Evolutionary conservation across 37 sponge, comb jelly and placozoan genomes (phyloP).

Genomic region (Cladorhizidae sp.): DNA sequence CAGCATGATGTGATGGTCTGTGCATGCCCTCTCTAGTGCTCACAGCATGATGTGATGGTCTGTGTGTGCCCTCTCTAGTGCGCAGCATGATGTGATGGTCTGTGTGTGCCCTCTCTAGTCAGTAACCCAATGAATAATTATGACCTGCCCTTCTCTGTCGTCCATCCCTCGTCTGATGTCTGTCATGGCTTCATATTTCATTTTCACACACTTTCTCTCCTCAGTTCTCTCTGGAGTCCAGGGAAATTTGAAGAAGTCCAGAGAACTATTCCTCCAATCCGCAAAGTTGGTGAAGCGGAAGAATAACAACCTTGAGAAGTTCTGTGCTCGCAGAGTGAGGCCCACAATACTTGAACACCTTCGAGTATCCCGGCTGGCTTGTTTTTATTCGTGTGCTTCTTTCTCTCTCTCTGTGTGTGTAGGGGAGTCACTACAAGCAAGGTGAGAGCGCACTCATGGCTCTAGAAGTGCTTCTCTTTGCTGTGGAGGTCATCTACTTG

Average conservation of each 20-base stretch:
- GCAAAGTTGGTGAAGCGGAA: constrained; percentile 70
- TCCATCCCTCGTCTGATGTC: not conserved
- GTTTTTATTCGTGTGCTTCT: not conserved
- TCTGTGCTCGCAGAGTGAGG: constrained; percentile 76
- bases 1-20: no score
- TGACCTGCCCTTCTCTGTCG: not conserved
- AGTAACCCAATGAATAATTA: no score
- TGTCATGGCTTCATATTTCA: not conserved
- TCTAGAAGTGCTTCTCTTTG: constrained; percentile 55
- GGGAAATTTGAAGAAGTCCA: constrained; percentile 62
- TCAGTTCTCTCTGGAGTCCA: constrained; percentile 61
- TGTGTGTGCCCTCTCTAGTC: no score
- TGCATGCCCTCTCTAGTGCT: no score
- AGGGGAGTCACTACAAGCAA: constrained; percentile 62
- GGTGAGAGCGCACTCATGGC: constrained; percentile 39
- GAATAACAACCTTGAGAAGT: constrained; percentile 81
- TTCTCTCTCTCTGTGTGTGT: not conserved
- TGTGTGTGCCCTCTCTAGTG: no score
- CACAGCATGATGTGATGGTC: no score
- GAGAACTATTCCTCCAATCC: constrained; percentile 76
- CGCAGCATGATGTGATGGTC: no score
- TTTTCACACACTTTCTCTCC: no score
- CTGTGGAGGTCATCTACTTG: constrained; percentile 81
- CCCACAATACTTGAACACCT: not conserved
- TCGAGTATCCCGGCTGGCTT: not conserved